Conservation (phyloP, 2,888 invertebrate genomes). For the Dolomedes plantarius region DNA sequence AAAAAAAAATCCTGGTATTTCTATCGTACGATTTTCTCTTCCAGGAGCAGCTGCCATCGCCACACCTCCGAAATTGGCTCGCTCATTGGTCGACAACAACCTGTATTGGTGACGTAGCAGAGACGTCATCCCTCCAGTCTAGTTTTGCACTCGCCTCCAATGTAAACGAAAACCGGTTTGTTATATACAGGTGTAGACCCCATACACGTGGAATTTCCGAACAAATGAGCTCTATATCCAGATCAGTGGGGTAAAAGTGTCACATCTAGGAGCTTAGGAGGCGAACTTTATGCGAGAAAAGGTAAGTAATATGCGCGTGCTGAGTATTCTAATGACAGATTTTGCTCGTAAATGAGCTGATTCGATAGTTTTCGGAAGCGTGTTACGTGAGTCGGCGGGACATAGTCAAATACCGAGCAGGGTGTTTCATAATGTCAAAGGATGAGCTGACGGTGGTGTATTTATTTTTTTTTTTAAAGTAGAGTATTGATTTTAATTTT, state of each 20-base stretch:
- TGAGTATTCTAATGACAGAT: neutral
- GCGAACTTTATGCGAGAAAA: neutral
- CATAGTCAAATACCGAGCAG: too few relatives aligned
- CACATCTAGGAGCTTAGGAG: neutral
- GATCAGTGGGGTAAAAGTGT: neutral
- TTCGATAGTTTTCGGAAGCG: too few relatives aligned
- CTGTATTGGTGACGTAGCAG: neutral
- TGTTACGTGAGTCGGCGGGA: too few relatives aligned
- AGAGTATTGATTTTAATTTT: too few relatives aligned
- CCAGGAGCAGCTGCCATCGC: neutral
- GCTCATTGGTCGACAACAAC: neutral
- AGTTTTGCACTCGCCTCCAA: neutral
- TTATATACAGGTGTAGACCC: neutral
- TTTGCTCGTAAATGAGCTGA: too few relatives aligned
- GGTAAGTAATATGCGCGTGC: neutral
- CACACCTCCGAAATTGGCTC: neutral
- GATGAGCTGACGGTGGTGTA: too few relatives aligned
- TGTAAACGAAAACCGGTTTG: slow-evolving; percentile 9
- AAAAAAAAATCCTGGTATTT: neutral
- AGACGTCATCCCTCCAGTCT: neutral
- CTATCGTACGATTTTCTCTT: neutral
- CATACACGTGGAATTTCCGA: slow-evolving; percentile 1
- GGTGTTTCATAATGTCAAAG: too few relatives aligned
- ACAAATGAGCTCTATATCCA: neutral
- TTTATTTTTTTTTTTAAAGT: too few relatives aligned